Evolutionary conservation across 2,797 vertebrate species (phyloP).

Genomic region (Semaprochilodus insignis): DNA sequence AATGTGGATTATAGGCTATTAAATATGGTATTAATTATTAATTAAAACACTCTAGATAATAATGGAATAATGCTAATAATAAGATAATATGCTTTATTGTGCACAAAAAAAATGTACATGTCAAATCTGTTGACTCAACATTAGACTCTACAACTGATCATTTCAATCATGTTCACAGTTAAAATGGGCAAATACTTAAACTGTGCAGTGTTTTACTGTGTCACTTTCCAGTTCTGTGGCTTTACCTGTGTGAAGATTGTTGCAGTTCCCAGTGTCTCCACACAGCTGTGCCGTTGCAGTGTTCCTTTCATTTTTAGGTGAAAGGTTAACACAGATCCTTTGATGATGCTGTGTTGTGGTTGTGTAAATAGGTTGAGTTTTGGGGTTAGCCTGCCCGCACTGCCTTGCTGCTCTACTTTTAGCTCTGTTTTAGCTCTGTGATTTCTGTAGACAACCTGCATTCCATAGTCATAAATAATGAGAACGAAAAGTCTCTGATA

Average conservation of each 20-base stretch:
- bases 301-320: constrained; percentile 25
- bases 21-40: no score
- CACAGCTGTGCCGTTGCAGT: constrained; percentile 29
- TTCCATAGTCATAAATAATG: not conserved
- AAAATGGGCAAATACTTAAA: not conserved
- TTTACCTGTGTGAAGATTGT: not conserved
- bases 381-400: constrained; percentile 7
- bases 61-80: no score
- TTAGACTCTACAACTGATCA: no score
- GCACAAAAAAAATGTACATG: no score
- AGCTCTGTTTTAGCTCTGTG: constrained; percentile 1
- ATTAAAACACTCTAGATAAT: no score
- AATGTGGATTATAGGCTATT: no score
- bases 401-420: not conserved
- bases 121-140: no score
- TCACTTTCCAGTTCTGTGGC: not conserved
- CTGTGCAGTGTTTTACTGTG: not conserved
- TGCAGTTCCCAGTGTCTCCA: constrained; percentile 49
- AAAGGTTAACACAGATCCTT: constrained; percentile 44
- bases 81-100: no score
- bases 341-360: constrained; percentile 36
- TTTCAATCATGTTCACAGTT: no score
- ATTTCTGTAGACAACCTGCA: not conserved
- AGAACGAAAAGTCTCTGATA: constrained; percentile 15
- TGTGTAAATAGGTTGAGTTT: constrained; percentile 20